A percentile compares a stretch with the other conserved stretches of the same genome.
Evolutionary conservation across 2,888 invertebrate genomes (phyloP).

Genomic region (Megastigmus dorsalis): DNA sequence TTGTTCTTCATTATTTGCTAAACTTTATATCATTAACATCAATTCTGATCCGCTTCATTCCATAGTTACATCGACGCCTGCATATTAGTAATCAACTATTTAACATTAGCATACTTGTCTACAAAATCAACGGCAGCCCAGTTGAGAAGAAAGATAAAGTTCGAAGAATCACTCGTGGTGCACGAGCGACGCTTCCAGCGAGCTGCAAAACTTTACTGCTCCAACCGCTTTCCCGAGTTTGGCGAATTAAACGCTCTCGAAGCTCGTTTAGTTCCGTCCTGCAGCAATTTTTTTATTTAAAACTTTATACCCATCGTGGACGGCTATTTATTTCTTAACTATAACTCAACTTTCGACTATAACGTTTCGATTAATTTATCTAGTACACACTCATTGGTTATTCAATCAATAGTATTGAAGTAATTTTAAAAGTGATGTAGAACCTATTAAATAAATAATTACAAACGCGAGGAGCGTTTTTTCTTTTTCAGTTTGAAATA

Average conservation of each 20-base stretch:
- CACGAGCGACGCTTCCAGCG: constrained; percentile 68
- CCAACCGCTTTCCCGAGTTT: constrained; percentile 67
- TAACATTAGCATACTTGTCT: constrained; percentile 8
- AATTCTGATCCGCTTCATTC: no score
- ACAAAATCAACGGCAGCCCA: constrained; percentile 35
- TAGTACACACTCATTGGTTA: no score
- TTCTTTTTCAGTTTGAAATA: no score
- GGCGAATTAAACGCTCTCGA: constrained; percentile 63
- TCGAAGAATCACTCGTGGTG: constrained; percentile 67
- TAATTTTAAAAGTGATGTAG: not conserved
- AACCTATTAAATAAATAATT: not conserved
- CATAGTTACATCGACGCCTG: not conserved
- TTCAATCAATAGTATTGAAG: no score
- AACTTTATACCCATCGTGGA: not conserved
- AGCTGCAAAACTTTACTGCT: constrained; percentile 68
- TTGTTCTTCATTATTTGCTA: no score
- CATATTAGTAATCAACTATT: not conserved
- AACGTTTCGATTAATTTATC: no score
- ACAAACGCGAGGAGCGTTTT: no score
- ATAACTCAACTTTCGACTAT: no score
- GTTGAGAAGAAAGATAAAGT: constrained; percentile 63
- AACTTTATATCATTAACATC: no score
- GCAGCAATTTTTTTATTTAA: constrained; percentile 5
- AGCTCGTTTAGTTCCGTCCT: constrained; percentile 64
- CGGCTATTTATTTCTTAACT: no score